Base-by-base conservation (phyloP, 2,888 invertebrate genomes). In the Steinernema hermaphroditum region DNA sequence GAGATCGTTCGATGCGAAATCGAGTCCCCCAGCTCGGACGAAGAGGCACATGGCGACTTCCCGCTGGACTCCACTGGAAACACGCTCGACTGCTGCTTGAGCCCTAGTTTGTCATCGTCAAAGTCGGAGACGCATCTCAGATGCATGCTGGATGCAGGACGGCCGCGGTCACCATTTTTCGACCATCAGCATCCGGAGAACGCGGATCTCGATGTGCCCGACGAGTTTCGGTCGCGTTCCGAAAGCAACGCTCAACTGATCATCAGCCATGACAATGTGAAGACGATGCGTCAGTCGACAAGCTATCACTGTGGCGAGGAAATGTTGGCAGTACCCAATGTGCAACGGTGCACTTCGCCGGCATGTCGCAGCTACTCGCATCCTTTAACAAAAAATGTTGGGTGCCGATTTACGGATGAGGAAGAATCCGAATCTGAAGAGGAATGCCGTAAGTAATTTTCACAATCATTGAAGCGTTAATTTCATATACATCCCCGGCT, bases 61-160 rank as follows among this genome's bases (percentile, higher is more conserved):
- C 62, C 62, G 32, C 62, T 62, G 27, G 62, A 62, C 62, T 19
- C 46, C 4, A n/a, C n/a, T n/a, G 46, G 46, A 6, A n/a, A n/a
- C 46, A 12, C 62, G 16, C 16, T 29, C 16, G 62, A 62, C 9
- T 62, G 27, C 32, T 62, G 62, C 34, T 8, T 32, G 16, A 62
- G 62, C 34, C 62, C 62, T 12, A 62, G 62, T 62, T 62, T 62
- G 16, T 62, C 62, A 27, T 62, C 62, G 8, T 62, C 62, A 32
- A 62, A 62, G 62, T 62, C 62, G 62, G 62, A 62, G 29, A 62
- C 62, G 62, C 62, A 62, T 62, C 62, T 62, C 16, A 22, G 62
- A 62, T 62, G 62, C 62, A 62, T 62, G 62, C 32, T 62, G 9
- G 62, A 62, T 16, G 62, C 62, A 29, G 62, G 62, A 14, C 22